Conservation (phyloP, 1,140 invertebrate species). For the Euwallacea similis region DNA sequence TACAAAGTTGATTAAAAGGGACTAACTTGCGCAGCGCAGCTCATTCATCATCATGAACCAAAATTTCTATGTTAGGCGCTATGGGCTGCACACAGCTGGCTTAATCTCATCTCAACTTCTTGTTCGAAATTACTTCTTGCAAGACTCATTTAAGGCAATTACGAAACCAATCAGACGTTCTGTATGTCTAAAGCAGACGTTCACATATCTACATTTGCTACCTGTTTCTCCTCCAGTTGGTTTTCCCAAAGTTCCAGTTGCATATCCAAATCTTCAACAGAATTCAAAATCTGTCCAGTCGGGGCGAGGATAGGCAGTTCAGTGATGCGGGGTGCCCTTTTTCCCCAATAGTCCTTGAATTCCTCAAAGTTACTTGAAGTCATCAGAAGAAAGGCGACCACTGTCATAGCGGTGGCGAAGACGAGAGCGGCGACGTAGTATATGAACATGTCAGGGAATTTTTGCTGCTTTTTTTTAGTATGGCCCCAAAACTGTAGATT, state of each 20-base stretch:
- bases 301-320: conserved; percentile 42
- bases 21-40: no score
- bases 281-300: conserved; percentile 43
- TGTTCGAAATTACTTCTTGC: no score
- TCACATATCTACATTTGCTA: neutral
- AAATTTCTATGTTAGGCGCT: no score
- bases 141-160: no score
- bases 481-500: neutral
- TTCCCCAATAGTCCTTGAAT: conserved; percentile 36
- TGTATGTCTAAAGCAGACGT: no score
- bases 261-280: conserved; percentile 44
- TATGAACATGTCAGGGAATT: conserved; percentile 1
- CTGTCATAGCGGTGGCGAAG: conserved; percentile 31
- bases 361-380: conserved; percentile 38
- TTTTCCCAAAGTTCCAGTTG: conserved; percentile 43
- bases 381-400: conserved; percentile 40
- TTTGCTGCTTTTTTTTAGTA: neutral
- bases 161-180: no score
- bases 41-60: no score
- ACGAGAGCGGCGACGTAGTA: conserved; percentile 20
- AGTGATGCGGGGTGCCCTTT: conserved; percentile 27
- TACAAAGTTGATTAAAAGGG: no score
- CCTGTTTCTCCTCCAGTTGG: conserved; percentile 45
- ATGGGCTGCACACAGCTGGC: no score
- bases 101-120: no score